A percentile compares a stretch with the other conserved stretches of the same genome.
These are phyloP conservation scores for Hestina assimilis DNA, from an alignment of 1,140 invertebrate genomes.

Conservation along the genomic window DNA sequence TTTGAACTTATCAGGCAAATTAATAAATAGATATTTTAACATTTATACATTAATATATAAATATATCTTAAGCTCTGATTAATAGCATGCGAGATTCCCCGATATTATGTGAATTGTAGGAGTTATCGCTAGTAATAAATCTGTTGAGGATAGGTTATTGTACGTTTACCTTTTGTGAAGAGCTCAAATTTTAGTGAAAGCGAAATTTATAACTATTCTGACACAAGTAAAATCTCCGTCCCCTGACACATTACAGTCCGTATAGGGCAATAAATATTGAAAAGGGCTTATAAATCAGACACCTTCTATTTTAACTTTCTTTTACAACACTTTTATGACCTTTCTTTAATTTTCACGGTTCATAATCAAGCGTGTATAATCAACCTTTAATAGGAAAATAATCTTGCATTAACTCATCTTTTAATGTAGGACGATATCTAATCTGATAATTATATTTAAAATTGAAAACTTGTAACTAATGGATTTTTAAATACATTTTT, in stretches of 20 bases:
- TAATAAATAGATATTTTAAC: constrained; percentile 10
- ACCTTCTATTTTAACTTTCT: constrained; percentile 55
- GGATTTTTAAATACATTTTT: neutral
- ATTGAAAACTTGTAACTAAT: neutral
- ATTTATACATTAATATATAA: constrained; percentile 1
- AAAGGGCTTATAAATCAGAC: constrained; percentile 40
- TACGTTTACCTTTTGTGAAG: constrained; percentile 28
- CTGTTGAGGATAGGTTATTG: constrained; percentile 22
- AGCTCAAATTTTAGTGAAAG: constrained; percentile 45
- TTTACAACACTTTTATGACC: constrained; percentile 34
- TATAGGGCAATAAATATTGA: constrained; percentile 28
- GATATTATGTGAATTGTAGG: constrained; percentile 16
- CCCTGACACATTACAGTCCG: constrained; percentile 8
- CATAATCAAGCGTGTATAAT: constrained; percentile 25
- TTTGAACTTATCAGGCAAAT: neutral
- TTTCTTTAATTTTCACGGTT: constrained; percentile 31
- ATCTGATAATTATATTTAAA: neutral
- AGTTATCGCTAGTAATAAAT: constrained; percentile 28
- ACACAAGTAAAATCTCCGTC: constrained; percentile 1
- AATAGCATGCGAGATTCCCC: constrained; percentile 7
- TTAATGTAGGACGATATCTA: constrained; percentile 19
- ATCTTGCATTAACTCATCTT: constrained; percentile 32
- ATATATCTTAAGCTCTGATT: constrained; percentile 8
- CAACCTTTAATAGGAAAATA: constrained; percentile 33
- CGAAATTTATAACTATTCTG: constrained; percentile 28